Evolutionary conservation across 2,888 invertebrate species (phyloP).

Genomic region (Digitonthophagus gazella): DNA sequence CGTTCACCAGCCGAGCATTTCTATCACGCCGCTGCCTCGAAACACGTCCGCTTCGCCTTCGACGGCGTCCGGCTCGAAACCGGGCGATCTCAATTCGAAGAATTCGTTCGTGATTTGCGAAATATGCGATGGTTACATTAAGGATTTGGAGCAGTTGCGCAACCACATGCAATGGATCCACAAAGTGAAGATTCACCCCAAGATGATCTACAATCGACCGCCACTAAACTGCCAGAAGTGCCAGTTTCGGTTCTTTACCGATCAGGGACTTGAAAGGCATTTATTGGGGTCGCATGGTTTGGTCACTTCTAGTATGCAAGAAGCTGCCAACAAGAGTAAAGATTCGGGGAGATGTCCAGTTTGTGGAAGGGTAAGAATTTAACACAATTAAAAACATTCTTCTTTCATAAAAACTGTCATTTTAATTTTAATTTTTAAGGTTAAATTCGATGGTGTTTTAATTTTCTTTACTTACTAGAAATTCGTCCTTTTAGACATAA

Average conservation of each 20-base stretch:
- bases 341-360: slow-evolving; percentile 93
- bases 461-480: too few relatives aligned
- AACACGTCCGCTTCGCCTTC: slow-evolving; percentile 55
- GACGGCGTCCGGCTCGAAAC: slow-evolving; percentile 43
- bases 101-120: slow-evolving; percentile 91
- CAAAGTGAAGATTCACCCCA: slow-evolving; percentile 93
- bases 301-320: slow-evolving; percentile 94
- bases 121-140: slow-evolving; percentile 95
- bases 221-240: slow-evolving; percentile 96
- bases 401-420: too few relatives aligned
- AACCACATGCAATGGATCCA: slow-evolving; percentile 99
- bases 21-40: slow-evolving; percentile 84
- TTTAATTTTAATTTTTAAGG: too few relatives aligned
- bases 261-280: slow-evolving; percentile 94
- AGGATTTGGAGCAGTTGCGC: slow-evolving; percentile 88
- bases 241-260: slow-evolving; percentile 95
- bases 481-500: too few relatives aligned
- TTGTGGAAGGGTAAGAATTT: slow-evolving; percentile 77
- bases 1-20: slow-evolving; percentile 81
- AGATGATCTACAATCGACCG: slow-evolving; percentile 93
- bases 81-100: slow-evolving; percentile 62
- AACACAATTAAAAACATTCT: too few relatives aligned
- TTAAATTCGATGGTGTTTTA: too few relatives aligned
- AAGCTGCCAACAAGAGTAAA: slow-evolving; percentile 91
- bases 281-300: slow-evolving; percentile 90